Evolutionary conservation across 2,888 invertebrate species (phyloP).

Genomic region (Agonopterix heracliana): DNA sequence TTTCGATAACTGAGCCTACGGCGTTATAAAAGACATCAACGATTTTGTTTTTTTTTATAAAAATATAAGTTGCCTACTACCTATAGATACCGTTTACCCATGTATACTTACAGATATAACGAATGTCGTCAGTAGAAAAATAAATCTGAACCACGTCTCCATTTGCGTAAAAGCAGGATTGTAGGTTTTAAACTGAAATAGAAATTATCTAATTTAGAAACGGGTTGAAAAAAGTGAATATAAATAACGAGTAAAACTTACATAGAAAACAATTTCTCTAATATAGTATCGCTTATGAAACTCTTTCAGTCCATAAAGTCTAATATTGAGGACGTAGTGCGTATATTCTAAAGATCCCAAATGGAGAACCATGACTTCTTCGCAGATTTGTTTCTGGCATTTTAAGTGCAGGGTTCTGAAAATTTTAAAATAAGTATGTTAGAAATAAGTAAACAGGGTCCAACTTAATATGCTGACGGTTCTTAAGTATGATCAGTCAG

Average conservation of each 20-base stretch:
- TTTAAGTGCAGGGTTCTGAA: constrained; percentile 86
- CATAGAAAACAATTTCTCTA: constrained; percentile 88
- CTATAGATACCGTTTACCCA: not conserved
- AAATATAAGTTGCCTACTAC: too few relatives aligned
- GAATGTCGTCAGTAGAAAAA: constrained; percentile 92
- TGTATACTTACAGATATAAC: constrained; percentile 84
- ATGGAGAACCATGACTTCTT: constrained; percentile 92
- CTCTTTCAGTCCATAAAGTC: constrained; percentile 88
- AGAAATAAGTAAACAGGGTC: not conserved
- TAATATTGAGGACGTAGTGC: constrained; percentile 89
- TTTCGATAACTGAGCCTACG: too few relatives aligned
- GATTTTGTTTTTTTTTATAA: not conserved
- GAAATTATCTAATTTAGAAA: not conserved
- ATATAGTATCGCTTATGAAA: constrained; percentile 91
- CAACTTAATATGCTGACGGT: too few relatives aligned
- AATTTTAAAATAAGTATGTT: constrained; percentile 6
- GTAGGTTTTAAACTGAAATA: constrained; percentile 94
- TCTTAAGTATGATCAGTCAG: too few relatives aligned
- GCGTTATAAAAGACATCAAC: too few relatives aligned
- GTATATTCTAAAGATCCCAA: constrained; percentile 92
- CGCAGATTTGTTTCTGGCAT: constrained; percentile 88
- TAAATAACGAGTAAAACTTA: constrained; percentile 80
- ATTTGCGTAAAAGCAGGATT: constrained; percentile 97
- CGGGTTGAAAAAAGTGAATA: too few relatives aligned
- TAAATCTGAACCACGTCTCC: constrained; percentile 97